phyloP scores from a whole-genome alignment of 1,140 invertebrate species.

The Magallana angulata region DNA sequence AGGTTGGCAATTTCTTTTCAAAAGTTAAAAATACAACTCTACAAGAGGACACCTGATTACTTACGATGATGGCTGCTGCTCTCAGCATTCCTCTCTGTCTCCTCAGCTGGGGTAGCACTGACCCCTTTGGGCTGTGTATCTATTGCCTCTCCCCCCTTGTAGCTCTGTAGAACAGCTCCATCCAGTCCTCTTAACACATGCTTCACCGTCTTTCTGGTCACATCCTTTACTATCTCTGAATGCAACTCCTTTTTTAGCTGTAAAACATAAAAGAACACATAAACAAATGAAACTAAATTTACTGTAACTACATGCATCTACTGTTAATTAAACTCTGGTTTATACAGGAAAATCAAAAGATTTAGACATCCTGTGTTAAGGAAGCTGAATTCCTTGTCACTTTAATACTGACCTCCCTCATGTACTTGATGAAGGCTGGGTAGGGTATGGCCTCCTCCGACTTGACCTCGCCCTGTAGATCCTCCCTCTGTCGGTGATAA shows the following conservation, averaged over 20 bases:
- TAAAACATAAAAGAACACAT: not conserved
- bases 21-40: not conserved
- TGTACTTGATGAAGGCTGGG: conserved; percentile 64
- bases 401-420: conserved; percentile 62
- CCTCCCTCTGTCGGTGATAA: conserved; percentile 43
- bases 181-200: conserved; percentile 70
- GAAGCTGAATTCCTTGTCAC: too few relatives aligned
- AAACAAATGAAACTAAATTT: not conserved
- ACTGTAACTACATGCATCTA: not conserved
- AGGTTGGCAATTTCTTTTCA: not conserved
- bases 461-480: conserved; percentile 48
- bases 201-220: conserved; percentile 71
- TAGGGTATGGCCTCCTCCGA: conserved; percentile 50
- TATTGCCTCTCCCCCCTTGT: conserved; percentile 51
- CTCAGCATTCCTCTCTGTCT: not conserved
- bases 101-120: conserved; percentile 2
- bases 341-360: not conserved
- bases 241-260: conserved; percentile 69
- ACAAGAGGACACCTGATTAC: not conserved
- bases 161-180: conserved; percentile 64
- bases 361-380: too few relatives aligned
- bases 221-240: conserved; percentile 68
- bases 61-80: not conserved
- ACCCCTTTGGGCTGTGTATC: conserved; percentile 19
- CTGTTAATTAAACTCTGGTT: not conserved